phyloP scores from a whole-genome alignment of 2,113 vertebrate species.

The Brachypodius melanocephalos region DNA sequence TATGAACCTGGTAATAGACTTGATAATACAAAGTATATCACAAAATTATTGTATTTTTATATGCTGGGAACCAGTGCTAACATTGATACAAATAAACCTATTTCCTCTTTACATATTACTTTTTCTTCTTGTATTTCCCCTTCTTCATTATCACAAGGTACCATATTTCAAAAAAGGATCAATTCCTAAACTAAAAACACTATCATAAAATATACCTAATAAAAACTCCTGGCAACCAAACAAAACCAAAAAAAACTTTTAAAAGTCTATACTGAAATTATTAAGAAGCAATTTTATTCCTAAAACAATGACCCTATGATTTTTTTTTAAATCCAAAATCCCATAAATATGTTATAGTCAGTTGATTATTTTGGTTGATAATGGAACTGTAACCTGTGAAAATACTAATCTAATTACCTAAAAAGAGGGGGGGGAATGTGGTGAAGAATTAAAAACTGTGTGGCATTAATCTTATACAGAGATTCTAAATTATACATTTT shows the following conservation, averaged over 20 bases:
- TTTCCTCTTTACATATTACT: not conserved
- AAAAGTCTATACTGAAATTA: not conserved
- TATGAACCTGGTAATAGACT: not conserved
- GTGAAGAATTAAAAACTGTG: not conserved
- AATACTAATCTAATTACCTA: not conserved
- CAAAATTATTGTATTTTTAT: not conserved
- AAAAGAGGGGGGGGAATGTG: not conserved
- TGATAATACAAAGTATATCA: not conserved
- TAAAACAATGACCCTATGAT: not conserved
- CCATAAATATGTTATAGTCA: not conserved
- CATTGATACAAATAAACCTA: not conserved
- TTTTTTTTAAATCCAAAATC: not conserved
- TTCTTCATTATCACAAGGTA: not conserved
- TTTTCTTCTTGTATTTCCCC: not conserved
- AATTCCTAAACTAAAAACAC: not conserved
- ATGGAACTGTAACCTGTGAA: not conserved
- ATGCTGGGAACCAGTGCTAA: not conserved
- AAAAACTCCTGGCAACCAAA: not conserved
- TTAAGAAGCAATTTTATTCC: not conserved
- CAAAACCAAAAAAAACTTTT: not conserved
- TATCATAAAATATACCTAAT: not conserved
- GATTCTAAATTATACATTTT: constrained; percentile 57
- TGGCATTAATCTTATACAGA: constrained; percentile 12
- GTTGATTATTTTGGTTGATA: not conserved
- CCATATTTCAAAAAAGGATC: not conserved